Evolutionary conservation across 2,888 invertebrate genomes (phyloP).

Genomic region (Cremastinae sp.): DNA sequence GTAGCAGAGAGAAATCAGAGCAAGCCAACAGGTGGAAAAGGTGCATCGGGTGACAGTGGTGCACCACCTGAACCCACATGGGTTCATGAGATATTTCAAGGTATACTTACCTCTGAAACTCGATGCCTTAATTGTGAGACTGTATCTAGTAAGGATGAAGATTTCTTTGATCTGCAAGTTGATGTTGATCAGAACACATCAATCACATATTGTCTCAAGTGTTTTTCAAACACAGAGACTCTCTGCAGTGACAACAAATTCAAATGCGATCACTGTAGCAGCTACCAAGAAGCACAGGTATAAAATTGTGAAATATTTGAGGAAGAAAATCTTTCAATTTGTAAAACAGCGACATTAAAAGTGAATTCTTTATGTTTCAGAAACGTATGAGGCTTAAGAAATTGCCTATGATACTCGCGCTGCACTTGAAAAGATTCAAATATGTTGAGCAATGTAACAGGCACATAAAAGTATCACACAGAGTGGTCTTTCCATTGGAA

Average conservation of each 20-base stretch:
- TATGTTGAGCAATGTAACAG: constrained; percentile 99
- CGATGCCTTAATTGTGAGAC: constrained; percentile 99
- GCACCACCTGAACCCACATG: constrained; percentile 94
- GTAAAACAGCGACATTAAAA: too few species aligned
- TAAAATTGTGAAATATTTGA: constrained; percentile 1
- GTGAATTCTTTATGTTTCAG: constrained; percentile 71
- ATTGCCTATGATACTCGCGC: constrained; percentile 96
- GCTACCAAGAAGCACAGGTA: constrained; percentile 98
- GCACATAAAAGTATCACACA: constrained; percentile 99
- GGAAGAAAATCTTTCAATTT: too few species aligned
- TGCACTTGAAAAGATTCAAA: constrained; percentile 98
- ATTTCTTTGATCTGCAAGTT: constrained; percentile 99
- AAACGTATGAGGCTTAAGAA: constrained; percentile 99
- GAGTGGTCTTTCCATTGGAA: constrained; percentile 99
- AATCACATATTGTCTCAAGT: constrained; percentile 98
- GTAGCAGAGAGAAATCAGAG: constrained; percentile 89
- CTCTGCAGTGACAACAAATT: constrained; percentile 99
- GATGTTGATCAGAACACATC: constrained; percentile 99
- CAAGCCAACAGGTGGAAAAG: constrained; percentile 81
- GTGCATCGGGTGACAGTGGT: constrained; percentile 82
- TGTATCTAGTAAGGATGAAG: constrained; percentile 99
- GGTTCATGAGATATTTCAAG: constrained; percentile 99
- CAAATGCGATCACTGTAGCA: constrained; percentile 99
- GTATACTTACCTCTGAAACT: constrained; percentile 99
- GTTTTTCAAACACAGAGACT: constrained; percentile 99